Conservation (phyloP, 2,113 vertebrate genomes). For the Morone saxatilis region DNA sequence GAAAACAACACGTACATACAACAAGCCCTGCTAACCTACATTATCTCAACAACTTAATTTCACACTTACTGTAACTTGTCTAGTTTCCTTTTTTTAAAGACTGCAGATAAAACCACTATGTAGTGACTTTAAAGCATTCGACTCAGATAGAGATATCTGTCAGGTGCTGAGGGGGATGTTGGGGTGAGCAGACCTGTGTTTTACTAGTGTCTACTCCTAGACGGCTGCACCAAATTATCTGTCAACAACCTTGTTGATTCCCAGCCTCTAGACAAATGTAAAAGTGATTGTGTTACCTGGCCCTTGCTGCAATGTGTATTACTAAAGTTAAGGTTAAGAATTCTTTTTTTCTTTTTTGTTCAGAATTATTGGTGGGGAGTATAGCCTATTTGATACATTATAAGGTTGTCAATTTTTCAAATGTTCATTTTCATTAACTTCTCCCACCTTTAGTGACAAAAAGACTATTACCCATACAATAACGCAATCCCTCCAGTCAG, state of each 20-base stretch:
- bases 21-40: too few relatives aligned
- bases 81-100: too few relatives aligned
- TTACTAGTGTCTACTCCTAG: constrained; percentile 12
- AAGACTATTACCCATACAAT: neutral
- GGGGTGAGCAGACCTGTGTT: neutral
- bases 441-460: neutral
- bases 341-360: neutral
- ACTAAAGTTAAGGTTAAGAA: too few relatives aligned
- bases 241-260: neutral
- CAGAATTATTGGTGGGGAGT: neutral
- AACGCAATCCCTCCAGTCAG: neutral
- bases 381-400: neutral
- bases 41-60: too few relatives aligned
- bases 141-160: constrained; percentile 19
- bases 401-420: neutral
- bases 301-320: neutral
- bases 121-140: neutral
- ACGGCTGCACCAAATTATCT: neutral
- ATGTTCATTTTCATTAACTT: neutral
- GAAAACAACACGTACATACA: too few relatives aligned
- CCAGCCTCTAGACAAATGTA: too few relatives aligned
- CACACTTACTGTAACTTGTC: too few relatives aligned
- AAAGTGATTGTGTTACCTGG: neutral
- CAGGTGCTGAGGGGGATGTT: constrained; percentile 23
- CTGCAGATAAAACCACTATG: too few relatives aligned